Evolutionary conservation across 1,140 invertebrate genomes (phyloP), one percentile per base, ranked within the genome.

Genomic region (Tigriopus japonicus): DNA sequence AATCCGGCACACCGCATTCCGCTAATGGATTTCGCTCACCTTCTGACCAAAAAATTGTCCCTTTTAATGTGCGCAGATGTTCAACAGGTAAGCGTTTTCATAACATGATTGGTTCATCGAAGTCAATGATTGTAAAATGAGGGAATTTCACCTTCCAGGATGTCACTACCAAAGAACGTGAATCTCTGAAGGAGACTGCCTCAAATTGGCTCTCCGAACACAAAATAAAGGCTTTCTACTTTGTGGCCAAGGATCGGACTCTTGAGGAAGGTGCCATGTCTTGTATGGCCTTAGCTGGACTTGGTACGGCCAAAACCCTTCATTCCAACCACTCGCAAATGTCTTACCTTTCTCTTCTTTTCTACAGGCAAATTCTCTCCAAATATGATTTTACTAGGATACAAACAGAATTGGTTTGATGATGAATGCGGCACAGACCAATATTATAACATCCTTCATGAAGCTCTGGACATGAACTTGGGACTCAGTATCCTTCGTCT

Each of bases 311-410:
- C 3, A 35, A 9, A 35, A 3, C 3, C 28, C 9, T 35, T 5
- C 9, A 35, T 35, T 5, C 3, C 28, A 35, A 35, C 28, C 28
- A 35, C 9, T 3, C 28, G 9, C 28, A 35, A 35, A 35, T 35
- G 9, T 35, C 28, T 35, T 35, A 35, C 28, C 28, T 35, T 35
- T 5, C 28, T 35, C 9, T 35, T 35, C 28, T 35, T 35, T n/a
- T n/a, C n/a, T 9, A 35, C 28, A 35, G 94, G 94, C 1, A 91
- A 92, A 72, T 76, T 98, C 28, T 76, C 81, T 14, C 93, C 94
- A 0, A 98, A 98, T 70, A 88, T 95, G 35, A 71, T 97, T 21
- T 74, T 98, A 64, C 82, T 98, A 79, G 93, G 93, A 6, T 95
- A 85, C 71, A 96, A 95, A 71, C 77, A 80, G 62, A 81, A 94